Evolutionary conservation across 1,140 invertebrate species (phyloP).

Genomic region (Bombus difficillimus): DNA sequence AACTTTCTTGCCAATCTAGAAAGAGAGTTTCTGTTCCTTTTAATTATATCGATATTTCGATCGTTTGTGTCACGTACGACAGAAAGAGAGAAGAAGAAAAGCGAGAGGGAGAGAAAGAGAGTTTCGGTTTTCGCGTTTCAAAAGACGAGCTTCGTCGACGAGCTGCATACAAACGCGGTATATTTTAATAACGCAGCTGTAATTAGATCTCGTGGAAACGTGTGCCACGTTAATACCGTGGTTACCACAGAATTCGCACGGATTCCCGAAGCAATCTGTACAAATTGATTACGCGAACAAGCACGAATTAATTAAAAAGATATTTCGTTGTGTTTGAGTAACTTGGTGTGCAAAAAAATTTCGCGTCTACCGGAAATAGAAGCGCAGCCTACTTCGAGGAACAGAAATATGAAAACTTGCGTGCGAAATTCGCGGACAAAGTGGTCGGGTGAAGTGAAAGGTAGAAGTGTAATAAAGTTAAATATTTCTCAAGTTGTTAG

Average conservation of each 20-base stretch:
- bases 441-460: background rate
- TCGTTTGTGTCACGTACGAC: background rate
- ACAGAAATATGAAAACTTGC: background rate
- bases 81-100: no score
- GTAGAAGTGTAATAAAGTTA: no score
- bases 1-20: background rate
- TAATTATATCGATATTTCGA: background rate
- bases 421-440: background rate
- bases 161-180: constrained; percentile 17
- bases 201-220: constrained; percentile 15
- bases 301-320: constrained; percentile 28
- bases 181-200: constrained; percentile 37
- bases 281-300: constrained; percentile 26
- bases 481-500: no score
- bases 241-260: background rate
- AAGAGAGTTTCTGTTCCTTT: background rate
- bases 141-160: background rate
- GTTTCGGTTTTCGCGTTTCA: background rate
- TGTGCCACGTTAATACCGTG: background rate
- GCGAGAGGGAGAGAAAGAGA: background rate
- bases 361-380: background rate
- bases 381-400: background rate
- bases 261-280: constrained; percentile 3
- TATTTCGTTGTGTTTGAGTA: background rate
- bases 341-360: background rate